Conservation (phyloP, 2,888 invertebrate genomes). For the Noctua janthe region DNA sequence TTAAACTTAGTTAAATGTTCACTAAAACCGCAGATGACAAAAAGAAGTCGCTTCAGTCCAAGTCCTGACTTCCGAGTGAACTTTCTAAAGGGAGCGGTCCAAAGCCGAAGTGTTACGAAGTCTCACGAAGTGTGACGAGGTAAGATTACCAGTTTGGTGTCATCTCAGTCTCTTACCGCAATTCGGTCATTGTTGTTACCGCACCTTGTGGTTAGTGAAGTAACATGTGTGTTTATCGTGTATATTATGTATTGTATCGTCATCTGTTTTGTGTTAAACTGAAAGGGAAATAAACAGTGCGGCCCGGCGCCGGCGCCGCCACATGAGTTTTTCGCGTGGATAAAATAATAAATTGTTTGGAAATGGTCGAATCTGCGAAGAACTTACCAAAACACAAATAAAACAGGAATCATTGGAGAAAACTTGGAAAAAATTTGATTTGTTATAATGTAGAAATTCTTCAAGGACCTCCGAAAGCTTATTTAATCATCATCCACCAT, state of each 20-base stretch:
- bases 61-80: conserved; percentile 3
- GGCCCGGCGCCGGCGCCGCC: not conserved
- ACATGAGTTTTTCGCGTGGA: not conserved
- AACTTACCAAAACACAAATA: not conserved
- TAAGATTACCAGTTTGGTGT: conserved; percentile 47
- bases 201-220: conserved; percentile 43
- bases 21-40: conserved; percentile 1
- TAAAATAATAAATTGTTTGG: conserved; percentile 5
- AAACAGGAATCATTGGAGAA: not conserved
- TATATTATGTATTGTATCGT: conserved; percentile 30
- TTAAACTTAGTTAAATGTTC: not conserved
- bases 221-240: conserved; percentile 34
- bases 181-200: conserved; percentile 46
- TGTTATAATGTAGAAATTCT: not conserved
- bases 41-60: not conserved
- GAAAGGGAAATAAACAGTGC: conserved; percentile 24
- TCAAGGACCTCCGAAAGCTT: not conserved
- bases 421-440: not conserved
- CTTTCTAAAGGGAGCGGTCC: conserved; percentile 43
- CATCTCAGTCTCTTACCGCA: conserved; percentile 35
- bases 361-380: not conserved
- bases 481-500: not conserved
- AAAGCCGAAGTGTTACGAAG: conserved; percentile 36
- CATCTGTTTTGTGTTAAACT: conserved; percentile 29
- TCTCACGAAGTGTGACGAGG: conserved; percentile 29